Base-by-base conservation (phyloP, 2,797 vertebrate genomes). In the Pygocentrus nattereri region DNA sequence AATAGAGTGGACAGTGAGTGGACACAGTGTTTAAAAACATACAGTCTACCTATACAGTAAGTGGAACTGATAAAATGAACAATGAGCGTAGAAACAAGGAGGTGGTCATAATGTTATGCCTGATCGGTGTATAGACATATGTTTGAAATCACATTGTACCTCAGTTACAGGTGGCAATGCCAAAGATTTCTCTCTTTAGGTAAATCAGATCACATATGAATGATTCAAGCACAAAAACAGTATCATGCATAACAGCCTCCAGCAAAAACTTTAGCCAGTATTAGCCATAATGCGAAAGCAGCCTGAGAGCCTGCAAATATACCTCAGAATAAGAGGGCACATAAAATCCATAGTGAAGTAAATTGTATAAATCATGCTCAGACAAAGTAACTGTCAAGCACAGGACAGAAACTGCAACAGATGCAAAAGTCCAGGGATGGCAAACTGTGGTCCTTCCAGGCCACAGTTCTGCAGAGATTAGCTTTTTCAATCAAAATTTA, bases 321-420 rank as follows among this genome's bases (percentile, higher is more conserved):
- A 38, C 52, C 15, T 58, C 21, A 19, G 69, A 49, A 19, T 78
- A 75, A n/a, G n/a, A n/a, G n/a, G n/a, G 77, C 76, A 87, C 85
- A 88, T 59, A 27, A 65, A 59, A 44, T 19, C 27, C 19, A 31
- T 8, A 19, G 25, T 1, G 5, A 30, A 18, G 21, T 58, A 5
- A 19, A 15, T 5, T 6, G 19, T 23, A n/a, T 12, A 58, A 58
- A 25, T 58, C 10, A 25, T 11, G 56, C n/a, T 23, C n/a, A 25
- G 56, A 23, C n/a, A n/a, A 23, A 56, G 21, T n/a, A 1, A 19
- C 5, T 52, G 4, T 2, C 50, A 52, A 5, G n/a, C 54, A 23
- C 21, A 23, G 13, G 54, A 1, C 19, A n/a, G 1, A 25, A 23
- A 25, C 16, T 27, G 58, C 23, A 30, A 61, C 23, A 16, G 13